Base-by-base conservation (phyloP, 2,888 invertebrate species). In the Helobdella robusta region DNA sequence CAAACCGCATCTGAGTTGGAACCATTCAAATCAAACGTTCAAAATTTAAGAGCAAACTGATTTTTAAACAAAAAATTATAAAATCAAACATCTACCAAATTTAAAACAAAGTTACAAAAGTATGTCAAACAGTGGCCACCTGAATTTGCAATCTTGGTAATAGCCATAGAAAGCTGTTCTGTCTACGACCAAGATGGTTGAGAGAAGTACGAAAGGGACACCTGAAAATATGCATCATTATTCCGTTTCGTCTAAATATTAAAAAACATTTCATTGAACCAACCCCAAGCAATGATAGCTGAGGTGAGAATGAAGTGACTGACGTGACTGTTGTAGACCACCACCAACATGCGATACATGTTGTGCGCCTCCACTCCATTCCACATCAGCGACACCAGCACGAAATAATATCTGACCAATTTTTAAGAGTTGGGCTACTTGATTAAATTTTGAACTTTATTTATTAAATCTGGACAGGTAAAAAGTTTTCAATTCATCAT, bases 351-450 rank as follows among this genome's bases (percentile, higher is more conserved):
- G 18, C 46, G 56, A 35, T 68, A 68, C 68, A 68, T 68, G 35
- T 68, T 68, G 25, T 66, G 44, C 15, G 67, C 68, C 52, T 68
- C 68, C 6, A 64, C 59, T 15, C 62, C 67, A 44, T 68, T 68
- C 68, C 68, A 68, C 50, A 68, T 60, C 25, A 68, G 66, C 25
- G 68, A 68, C 8, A 66, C 67, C 11, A 68, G 59, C 11, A 68
- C 64, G 44, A 66, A 46, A 50, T 68, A 68, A 34, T 69, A 56
- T 18, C 65, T 46, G n/a, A n/a, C n/a, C n/a, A n/a, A n/a, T n/a
- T n/a, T n/a, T n/a, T n/a, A n/a, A n/a, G n/a, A n/a, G n/a, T n/a
- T n/a, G n/a, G n/a, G n/a, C n/a, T n/a, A n/a, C n/a, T n/a, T n/a
- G n/a, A n/a, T n/a, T n/a, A n/a, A n/a, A n/a, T n/a, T n/a, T n/a